phyloP scores from a whole-genome alignment of 2,888 invertebrate species.

The Cephus pulcher region DNA sequence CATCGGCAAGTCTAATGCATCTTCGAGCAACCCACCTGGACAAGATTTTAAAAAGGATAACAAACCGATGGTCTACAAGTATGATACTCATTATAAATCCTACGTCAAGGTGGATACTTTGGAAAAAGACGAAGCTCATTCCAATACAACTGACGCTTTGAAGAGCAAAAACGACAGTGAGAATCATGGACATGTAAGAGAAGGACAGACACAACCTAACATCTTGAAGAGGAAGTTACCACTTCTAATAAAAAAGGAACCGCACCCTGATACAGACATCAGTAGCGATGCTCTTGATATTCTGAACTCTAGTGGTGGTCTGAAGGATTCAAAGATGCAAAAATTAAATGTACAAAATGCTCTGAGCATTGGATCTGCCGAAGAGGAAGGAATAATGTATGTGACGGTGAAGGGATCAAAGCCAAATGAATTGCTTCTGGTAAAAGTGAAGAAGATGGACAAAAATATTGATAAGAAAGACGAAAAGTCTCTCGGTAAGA shows the following conservation, averaged over 20 bases:
- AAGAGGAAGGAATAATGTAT: slow-evolving; percentile 62
- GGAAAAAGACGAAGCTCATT: slow-evolving; percentile 18
- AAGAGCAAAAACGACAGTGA: slow-evolving; percentile 7
- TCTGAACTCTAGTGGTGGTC: slow-evolving; percentile 6
- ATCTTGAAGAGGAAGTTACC: slow-evolving; percentile 18
- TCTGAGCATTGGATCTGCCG: slow-evolving; percentile 43
- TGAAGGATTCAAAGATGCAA: slow-evolving; percentile 49
- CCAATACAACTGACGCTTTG: background rate
- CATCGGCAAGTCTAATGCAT: background rate
- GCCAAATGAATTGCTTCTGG: slow-evolving; percentile 60
- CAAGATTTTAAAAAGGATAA: background rate
- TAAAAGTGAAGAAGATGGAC: slow-evolving; percentile 57
- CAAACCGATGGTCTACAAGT: slow-evolving; percentile 31
- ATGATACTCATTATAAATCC: slow-evolving; percentile 35
- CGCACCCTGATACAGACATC: slow-evolving; percentile 9
- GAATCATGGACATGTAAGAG: slow-evolving; percentile 3
- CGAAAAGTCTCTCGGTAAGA: slow-evolving; percentile 29
- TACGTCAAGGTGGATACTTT: slow-evolving; percentile 39
- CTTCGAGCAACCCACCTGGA: background rate
- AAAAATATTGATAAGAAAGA: slow-evolving; percentile 41
- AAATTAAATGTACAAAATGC: slow-evolving; percentile 54
- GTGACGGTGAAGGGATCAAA: slow-evolving; percentile 62
- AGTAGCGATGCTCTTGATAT: slow-evolving; percentile 7
- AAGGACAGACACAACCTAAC: slow-evolving; percentile 16
- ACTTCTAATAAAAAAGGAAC: slow-evolving; percentile 23